A percentile compares a stretch with the other conserved stretches of the same genome.
phyloP scores from a whole-genome alignment of 2,888 invertebrate genomes.

The Pelosia muscerda region DNA sequence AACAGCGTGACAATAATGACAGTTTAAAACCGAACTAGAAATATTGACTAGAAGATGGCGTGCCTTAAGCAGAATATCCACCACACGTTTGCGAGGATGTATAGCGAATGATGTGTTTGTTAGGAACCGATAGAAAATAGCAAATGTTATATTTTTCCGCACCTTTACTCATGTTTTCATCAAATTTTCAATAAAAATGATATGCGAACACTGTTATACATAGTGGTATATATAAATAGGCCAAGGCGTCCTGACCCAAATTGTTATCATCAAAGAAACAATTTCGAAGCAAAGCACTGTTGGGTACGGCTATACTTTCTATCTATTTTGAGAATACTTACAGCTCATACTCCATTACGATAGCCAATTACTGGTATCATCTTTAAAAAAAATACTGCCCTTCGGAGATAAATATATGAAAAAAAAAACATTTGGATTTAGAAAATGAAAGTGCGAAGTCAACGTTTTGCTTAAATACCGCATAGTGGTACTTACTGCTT shows the following conservation, averaged over 20 bases:
- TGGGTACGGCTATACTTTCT: background rate
- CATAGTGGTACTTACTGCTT: background rate
- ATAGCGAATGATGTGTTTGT: no score
- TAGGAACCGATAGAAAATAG: no score
- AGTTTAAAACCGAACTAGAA: background rate
- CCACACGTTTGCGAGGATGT: no score
- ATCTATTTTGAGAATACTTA: slow-evolving; percentile 1
- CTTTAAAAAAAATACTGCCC: background rate
- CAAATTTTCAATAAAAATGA: no score
- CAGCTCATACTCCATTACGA: background rate
- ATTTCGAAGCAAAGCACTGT: background rate
- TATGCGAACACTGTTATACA: background rate
- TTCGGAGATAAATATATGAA: no score
- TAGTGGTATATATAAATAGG: background rate
- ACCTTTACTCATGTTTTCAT: no score
- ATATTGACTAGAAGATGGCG: background rate
- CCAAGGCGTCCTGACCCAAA: background rate
- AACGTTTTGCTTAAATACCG: background rate
- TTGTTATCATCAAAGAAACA: background rate
- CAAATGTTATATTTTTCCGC: no score
- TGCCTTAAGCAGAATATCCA: background rate
- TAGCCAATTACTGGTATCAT: background rate
- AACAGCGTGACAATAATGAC: background rate
- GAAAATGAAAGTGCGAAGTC: no score
- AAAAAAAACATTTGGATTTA: no score